These are phyloP conservation scores for Ara ararauna DNA, from an alignment of 2,797 vertebrate species.

Conservation along the genomic window DNA sequence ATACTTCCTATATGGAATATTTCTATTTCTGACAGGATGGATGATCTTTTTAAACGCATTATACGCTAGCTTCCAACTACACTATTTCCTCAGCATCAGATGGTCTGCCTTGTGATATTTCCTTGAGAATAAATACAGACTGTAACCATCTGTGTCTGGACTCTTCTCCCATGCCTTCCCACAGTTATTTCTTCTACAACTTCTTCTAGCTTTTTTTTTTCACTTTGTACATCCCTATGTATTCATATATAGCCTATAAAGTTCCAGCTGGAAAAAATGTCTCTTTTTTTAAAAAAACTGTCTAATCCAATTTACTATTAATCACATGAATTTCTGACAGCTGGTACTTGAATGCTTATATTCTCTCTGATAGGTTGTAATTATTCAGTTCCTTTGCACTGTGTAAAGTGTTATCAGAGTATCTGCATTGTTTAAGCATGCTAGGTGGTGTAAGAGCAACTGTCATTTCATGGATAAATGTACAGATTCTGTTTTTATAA, in stretches of 20 bases:
- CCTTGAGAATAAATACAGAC: conserved; percentile 8
- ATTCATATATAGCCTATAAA: neutral
- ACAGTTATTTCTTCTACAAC: neutral
- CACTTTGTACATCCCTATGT: neutral
- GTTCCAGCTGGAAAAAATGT: neutral
- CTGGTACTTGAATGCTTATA: neutral
- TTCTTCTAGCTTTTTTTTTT: neutral
- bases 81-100: conserved; percentile 21
- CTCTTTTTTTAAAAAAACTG: neutral
- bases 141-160: conserved; percentile 38
- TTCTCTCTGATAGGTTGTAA: neutral
- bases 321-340: neutral
- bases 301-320: neutral
- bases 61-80: neutral
- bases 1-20: neutral
- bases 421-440: neutral
- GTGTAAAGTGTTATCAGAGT: neutral
- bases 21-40: neutral
- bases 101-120: conserved; percentile 34
- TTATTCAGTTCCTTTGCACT: conserved; percentile 23
- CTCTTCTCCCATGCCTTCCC: neutral
- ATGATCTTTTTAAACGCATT: conserved; percentile 35
- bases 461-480: neutral
- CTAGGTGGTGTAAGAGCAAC: neutral
- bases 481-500: neutral